Conservation (phyloP, 2,113 vertebrate genomes). For the Petromus typicus region DNA sequence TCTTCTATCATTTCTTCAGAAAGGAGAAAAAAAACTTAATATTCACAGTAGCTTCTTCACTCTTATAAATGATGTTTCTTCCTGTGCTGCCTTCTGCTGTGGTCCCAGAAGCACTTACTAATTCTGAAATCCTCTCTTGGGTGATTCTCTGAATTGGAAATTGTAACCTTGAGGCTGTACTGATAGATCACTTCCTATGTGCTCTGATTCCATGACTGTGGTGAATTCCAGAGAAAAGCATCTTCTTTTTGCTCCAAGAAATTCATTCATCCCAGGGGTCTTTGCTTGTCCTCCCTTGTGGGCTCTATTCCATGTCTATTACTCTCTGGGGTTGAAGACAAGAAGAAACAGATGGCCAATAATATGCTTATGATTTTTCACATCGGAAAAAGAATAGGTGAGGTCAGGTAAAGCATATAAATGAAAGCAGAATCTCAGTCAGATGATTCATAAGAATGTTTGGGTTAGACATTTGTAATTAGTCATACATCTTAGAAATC, state of each 20-base stretch:
- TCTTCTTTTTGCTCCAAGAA: conserved; percentile 55
- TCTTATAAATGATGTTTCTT: conserved; percentile 73
- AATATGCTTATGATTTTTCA: conserved; percentile 12
- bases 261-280: conserved; percentile 62
- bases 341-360: conserved; percentile 43
- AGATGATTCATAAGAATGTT: neutral
- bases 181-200: conserved; percentile 73
- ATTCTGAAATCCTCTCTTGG: conserved; percentile 77
- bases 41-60: conserved; percentile 62
- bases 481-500: conserved; percentile 4
- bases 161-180: conserved; percentile 74
- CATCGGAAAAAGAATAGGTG: neutral
- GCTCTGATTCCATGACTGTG: conserved; percentile 70
- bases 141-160: conserved; percentile 77
- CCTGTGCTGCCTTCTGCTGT: conserved; percentile 4
- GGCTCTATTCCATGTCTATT: conserved; percentile 37
- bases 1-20: conserved; percentile 33
- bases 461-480: neutral
- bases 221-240: conserved; percentile 61
- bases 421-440: neutral
- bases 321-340: conserved; percentile 6
- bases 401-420: neutral
- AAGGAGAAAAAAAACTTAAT: conserved; percentile 42
- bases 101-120: conserved; percentile 76
- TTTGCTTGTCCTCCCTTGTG: conserved; percentile 29